These are phyloP conservation scores for Elaphurus davidianus DNA, from an alignment of 2,113 vertebrate genomes.

Conservation along the genomic window DNA sequence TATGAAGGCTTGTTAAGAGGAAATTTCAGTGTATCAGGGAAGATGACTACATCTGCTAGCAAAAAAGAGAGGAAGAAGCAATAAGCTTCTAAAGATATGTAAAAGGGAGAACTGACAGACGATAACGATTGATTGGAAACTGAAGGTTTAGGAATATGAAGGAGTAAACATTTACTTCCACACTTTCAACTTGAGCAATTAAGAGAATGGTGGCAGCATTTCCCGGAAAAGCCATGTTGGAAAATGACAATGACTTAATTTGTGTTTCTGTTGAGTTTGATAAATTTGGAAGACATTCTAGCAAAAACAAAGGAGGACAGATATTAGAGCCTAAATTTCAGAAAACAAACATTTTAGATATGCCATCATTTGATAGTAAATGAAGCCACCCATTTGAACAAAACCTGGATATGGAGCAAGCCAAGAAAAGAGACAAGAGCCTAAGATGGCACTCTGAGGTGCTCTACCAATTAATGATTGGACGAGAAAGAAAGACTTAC, in stretches of 20 bases:
- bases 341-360: neutral
- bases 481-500: neutral
- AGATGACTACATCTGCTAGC: neutral
- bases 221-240: neutral
- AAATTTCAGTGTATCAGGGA: neutral
- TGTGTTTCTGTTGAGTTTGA: neutral
- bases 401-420: neutral
- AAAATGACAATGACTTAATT: neutral
- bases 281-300: neutral
- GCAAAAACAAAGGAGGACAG: neutral
- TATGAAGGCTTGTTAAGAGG: neutral
- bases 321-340: neutral
- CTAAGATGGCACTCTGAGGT: neutral
- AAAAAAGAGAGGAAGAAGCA: neutral
- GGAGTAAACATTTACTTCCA: neutral
- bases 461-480: neutral
- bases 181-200: neutral
- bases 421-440: neutral
- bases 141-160: neutral
- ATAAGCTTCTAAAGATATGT: neutral
- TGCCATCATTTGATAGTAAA: neutral
- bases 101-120: neutral
- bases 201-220: neutral
- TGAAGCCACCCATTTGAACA: neutral
- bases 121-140: neutral